Evolutionary conservation across 1,140 invertebrate genomes (phyloP), one percentile per base, ranked within the genome.

Genomic region (Ectropis grisescens): DNA sequence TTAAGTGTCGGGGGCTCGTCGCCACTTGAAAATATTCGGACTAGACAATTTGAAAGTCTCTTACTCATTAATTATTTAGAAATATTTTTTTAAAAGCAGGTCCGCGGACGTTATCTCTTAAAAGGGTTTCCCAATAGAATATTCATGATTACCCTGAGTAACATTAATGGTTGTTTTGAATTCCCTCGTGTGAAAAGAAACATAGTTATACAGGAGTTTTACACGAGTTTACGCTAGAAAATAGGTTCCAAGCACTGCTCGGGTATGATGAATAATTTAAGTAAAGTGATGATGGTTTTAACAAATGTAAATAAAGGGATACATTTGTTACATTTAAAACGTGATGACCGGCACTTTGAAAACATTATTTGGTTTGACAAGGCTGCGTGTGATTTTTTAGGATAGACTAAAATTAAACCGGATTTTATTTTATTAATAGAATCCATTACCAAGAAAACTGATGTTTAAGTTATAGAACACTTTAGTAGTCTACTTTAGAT

Each of bases 41-140:
- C 16, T 3, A 19, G 8, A 19, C 8, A 19, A 4, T 19, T 19
- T 19, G n/a, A n/a, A 26, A 26, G 24, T 35, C 29, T n/a, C n/a
- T 33, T 16, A 14, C 15, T 31, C 35, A 44, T 43, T 50, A 41
- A 48, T 52, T 48, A 57, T 36, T 43, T 39, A 36, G 31, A 39
- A 52, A 49, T 52, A 52, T 49, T 49, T 53, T 49, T 53, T 41
- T 49, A 54, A 57, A 50, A 47, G 36, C 46, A 40, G 47, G 44
- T 15, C 42, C 42, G 28, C 41, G 15, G 43, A 51, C 29, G 41
- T 41, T 54, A 46, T 48, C 47, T 49, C 37, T 43, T 52, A 58
- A 70, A 70, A 65, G 53, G 61, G 58, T 50, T 59, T 57, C 49
- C 37, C 41, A 43, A 55, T 67, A 54, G 51, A 70, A 67, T 70